Evolutionary conservation across 1,140 invertebrate species (phyloP).

Genomic region (Temnothorax curvispinosus): DNA sequence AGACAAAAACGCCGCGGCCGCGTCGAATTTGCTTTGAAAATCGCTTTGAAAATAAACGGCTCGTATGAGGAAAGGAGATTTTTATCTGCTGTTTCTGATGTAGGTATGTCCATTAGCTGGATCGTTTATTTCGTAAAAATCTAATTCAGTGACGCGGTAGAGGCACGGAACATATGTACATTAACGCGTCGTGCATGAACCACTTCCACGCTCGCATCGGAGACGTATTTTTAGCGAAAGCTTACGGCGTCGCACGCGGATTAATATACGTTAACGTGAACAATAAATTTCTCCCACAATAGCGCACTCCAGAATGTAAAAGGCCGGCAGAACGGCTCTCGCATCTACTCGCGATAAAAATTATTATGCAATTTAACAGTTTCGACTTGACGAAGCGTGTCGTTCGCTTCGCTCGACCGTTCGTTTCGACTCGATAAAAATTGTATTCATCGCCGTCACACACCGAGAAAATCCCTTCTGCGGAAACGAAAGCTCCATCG

Average conservation of each 20-base stretch:
- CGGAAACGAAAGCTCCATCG: not conserved
- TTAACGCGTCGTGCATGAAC: not conserved
- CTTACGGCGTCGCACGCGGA: not conserved
- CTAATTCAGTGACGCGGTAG: constrained; percentile 4
- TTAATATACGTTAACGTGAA: not conserved
- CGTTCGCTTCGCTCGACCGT: not conserved
- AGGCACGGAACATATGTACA: not conserved
- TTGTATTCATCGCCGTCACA: not conserved
- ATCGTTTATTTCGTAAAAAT: constrained; percentile 44
- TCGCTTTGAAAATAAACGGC: not conserved
- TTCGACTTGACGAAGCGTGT: not conserved
- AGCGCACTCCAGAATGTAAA: not conserved
- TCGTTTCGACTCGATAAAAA: not conserved
- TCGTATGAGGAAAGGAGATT: not conserved
- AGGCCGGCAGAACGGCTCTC: not conserved
- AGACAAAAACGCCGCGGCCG: not conserved
- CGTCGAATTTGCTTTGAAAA: no score
- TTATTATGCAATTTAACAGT: not conserved
- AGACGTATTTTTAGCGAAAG: constrained; percentile 53
- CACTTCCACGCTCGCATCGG: not conserved
- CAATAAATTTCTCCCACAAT: constrained; percentile 29
- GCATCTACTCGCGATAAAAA: not conserved
- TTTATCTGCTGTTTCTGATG: not conserved
- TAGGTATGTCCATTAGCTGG: not conserved
- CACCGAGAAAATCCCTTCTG: not conserved